Evolutionary conservation across 2,797 vertebrate species (phyloP).

Genomic region (Semotilus atromaculatus): DNA sequence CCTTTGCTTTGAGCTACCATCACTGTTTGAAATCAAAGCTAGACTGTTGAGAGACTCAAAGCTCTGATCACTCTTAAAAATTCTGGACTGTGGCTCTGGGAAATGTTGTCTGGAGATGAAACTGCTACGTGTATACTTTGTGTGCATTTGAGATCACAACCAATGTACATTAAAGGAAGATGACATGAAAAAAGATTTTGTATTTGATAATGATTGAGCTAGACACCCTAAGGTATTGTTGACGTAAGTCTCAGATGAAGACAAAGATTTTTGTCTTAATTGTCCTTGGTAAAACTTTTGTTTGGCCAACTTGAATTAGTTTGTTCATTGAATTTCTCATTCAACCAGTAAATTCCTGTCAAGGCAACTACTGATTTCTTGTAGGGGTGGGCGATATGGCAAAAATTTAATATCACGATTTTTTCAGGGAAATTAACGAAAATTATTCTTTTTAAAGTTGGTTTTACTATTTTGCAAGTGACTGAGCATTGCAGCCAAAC

Average conservation of each 20-base stretch:
- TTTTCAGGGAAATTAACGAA: no score
- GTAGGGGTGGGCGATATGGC: no score
- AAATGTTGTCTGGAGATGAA: constrained; percentile 2
- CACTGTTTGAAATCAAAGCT: constrained; percentile 31
- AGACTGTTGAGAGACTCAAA: constrained; percentile 1
- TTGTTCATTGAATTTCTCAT: background rate
- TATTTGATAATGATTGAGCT: background rate
- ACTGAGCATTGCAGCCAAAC: no score
- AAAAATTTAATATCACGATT: no score
- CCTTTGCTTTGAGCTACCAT: constrained; percentile 14
- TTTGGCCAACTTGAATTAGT: background rate
- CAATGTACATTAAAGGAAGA: background rate
- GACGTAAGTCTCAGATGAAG: background rate
- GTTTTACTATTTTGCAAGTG: no score
- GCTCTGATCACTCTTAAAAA: constrained; percentile 9
- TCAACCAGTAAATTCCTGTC: background rate
- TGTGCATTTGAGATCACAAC: background rate
- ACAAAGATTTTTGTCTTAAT: background rate
- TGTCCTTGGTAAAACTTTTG: background rate
- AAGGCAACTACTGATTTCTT: background rate
- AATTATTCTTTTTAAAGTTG: no score
- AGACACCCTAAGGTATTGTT: background rate
- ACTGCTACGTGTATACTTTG: background rate
- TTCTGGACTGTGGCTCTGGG: background rate
- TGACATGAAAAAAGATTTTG: background rate